phyloP scores from a whole-genome alignment of 2,888 invertebrate genomes.

The Sisyra terminalis region DNA sequence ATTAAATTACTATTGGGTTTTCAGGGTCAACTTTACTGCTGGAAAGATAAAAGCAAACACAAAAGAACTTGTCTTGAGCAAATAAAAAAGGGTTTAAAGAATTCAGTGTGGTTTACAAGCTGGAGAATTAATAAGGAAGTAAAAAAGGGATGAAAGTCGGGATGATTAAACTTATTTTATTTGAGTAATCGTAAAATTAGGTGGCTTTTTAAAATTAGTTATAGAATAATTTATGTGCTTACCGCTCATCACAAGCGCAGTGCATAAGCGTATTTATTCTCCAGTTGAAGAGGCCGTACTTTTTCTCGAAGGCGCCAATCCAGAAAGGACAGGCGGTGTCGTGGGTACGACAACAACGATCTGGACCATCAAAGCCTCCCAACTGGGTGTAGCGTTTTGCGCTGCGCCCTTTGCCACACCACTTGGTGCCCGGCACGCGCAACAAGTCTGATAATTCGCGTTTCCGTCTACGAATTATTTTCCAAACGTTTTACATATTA shows the following conservation, averaged over 20 bases:
- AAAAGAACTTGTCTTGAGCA: too few species aligned
- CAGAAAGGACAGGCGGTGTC: conserved; percentile 71
- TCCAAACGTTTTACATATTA: neutral
- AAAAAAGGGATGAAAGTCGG: too few species aligned
- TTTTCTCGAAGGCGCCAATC: conserved; percentile 68
- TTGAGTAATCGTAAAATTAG: neutral
- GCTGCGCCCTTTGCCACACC: conserved; percentile 82
- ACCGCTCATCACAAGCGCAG: conserved; percentile 85
- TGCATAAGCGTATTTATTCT: conserved; percentile 81
- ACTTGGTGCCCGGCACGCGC: conserved; percentile 78
- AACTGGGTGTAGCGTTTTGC: conserved; percentile 68
- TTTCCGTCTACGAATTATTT: conserved; percentile 23
- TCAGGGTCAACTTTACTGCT: too few species aligned
- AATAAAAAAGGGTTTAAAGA: too few species aligned
- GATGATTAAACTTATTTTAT: too few species aligned
- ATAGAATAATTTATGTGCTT: conserved; percentile 20
- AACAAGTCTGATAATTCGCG: conserved; percentile 45
- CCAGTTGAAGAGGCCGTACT: conserved; percentile 79
- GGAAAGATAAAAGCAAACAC: too few species aligned
- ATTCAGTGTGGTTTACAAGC: too few species aligned
- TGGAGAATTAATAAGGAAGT: too few species aligned
- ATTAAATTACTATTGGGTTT: too few species aligned
- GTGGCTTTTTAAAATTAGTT: neutral
- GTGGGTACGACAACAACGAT: conserved; percentile 78
- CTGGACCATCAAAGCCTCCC: conserved; percentile 69